Conservation (phyloP, 2,888 invertebrate genomes). For the Aspidapion aeneum region DNA sequence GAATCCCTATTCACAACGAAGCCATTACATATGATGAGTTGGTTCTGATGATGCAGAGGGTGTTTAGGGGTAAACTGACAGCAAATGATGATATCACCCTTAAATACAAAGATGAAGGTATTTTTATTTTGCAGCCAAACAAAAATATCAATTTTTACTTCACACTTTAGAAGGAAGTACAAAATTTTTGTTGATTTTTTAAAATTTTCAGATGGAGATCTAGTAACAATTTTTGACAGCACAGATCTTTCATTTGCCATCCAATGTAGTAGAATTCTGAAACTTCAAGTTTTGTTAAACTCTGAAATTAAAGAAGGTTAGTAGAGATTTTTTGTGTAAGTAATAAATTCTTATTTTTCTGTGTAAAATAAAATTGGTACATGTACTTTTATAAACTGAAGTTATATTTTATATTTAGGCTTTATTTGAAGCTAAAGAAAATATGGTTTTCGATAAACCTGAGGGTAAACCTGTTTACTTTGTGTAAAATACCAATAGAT, state of each 20-base stretch:
- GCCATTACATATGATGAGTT: conserved; percentile 68
- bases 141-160: too few relatives aligned
- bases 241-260: conserved; percentile 68
- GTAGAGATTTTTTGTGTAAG: too few relatives aligned
- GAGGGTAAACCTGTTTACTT: too few relatives aligned
- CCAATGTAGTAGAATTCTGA: conserved; percentile 62
- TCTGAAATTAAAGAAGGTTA: conserved; percentile 39
- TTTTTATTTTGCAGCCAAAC: too few relatives aligned
- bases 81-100: conserved; percentile 63
- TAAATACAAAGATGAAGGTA: conserved; percentile 71
- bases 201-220: conserved; percentile 62
- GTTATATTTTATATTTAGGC: too few relatives aligned
- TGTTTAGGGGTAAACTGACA: conserved; percentile 60
- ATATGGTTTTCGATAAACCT: too few relatives aligned
- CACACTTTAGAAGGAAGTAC: background rate
- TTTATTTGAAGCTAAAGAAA: too few relatives aligned
- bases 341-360: too few relatives aligned
- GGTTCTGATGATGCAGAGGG: conserved; percentile 69
- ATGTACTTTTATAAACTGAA: too few relatives aligned
- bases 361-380: too few relatives aligned
- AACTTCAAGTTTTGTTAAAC: conserved; percentile 57
- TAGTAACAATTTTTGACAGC: conserved; percentile 68
- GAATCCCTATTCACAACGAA: conserved; percentile 69
- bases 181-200: conserved; percentile 1
- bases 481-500: too few relatives aligned